phyloP scores from a whole-genome alignment of 2,113 vertebrate species.

The Otocyon megalotis region DNA sequence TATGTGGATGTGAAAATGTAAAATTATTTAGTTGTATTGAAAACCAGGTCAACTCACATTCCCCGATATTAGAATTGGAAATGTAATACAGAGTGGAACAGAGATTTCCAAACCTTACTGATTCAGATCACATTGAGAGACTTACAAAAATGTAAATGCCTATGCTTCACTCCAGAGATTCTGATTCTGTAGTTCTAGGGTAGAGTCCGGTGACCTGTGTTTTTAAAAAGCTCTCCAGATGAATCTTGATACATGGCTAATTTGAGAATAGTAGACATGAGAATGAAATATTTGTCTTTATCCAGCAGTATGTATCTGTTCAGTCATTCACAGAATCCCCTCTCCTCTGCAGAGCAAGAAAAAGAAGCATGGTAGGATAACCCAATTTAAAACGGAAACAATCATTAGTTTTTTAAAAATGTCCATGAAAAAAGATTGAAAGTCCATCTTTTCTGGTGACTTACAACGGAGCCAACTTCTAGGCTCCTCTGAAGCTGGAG shows the following conservation, averaged over 20 bases:
- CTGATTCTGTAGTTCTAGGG: neutral
- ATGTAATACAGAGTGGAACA: neutral
- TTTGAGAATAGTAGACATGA: neutral
- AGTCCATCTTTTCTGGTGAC: neutral
- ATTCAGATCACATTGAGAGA: neutral
- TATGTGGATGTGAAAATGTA: neutral
- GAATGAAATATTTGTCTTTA: neutral
- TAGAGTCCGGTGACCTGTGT: neutral
- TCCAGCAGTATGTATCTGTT: neutral
- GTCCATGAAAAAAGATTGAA: neutral
- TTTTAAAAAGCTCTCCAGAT: constrained; percentile 1
- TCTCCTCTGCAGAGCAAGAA: neutral
- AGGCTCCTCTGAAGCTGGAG: neutral
- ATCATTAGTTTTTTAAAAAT: neutral
- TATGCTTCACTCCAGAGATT: neutral
- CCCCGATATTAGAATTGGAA: neutral
- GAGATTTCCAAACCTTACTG: neutral
- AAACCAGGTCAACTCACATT: neutral
- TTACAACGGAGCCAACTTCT: neutral
- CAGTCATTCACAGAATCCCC: neutral
- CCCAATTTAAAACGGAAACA: neutral
- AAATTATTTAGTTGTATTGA: neutral
- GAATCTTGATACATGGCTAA: neutral
- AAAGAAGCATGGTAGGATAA: neutral
- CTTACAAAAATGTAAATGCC: neutral